Percentiles rank a stretch among this genome's conserved stretches.
Evolutionary conservation across 1,140 invertebrate genomes (phyloP).

Genomic region (Diploscapter pachys): DNA sequence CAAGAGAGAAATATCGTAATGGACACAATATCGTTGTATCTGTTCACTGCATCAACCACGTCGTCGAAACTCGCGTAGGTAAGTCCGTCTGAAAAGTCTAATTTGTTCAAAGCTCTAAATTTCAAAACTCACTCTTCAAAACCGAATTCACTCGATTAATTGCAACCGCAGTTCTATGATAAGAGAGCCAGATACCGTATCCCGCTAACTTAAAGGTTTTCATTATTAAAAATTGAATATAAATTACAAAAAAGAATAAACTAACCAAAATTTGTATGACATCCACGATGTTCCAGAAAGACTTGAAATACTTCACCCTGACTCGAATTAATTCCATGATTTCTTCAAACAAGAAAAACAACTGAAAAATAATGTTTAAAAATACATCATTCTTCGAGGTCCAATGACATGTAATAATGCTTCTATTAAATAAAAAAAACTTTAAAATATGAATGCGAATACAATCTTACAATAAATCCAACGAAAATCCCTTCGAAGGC

Average conservation of each 20-base stretch:
- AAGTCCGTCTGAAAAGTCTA: slow-evolving; percentile 58
- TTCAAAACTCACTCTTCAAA: neutral
- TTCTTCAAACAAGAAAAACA: slow-evolving; percentile 72
- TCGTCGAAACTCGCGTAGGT: slow-evolving; percentile 63
- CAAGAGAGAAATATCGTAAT: slow-evolving; percentile 60
- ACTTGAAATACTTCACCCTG: slow-evolving; percentile 66
- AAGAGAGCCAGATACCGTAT: slow-evolving; percentile 56
- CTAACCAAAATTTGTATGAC: slow-evolving; percentile 65
- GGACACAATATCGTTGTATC: slow-evolving; percentile 68
- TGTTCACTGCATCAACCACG: slow-evolving; percentile 64
- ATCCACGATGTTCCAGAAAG: slow-evolving; percentile 70
- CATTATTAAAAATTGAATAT: slow-evolving; percentile 19
- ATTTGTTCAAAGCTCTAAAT: neutral
- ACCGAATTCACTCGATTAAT: neutral
- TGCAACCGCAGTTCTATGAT: neutral
- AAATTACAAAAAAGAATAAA: slow-evolving; percentile 9
- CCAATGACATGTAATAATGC: too few species aligned
- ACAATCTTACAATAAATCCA: slow-evolving; percentile 62
- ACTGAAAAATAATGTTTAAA: neutral
- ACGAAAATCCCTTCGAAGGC: slow-evolving; percentile 67
- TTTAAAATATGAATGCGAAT: too few species aligned
- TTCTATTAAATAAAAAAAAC: too few species aligned
- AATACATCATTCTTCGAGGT: too few species aligned
- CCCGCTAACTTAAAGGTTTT: slow-evolving; percentile 54
- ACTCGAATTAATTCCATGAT: slow-evolving; percentile 60